Percentiles rank a stretch among this genome's conserved stretches.
These are phyloP conservation scores for Mesoligia furuncula DNA, from an alignment of 2,888 invertebrate genomes.

Conservation along the genomic window DNA sequence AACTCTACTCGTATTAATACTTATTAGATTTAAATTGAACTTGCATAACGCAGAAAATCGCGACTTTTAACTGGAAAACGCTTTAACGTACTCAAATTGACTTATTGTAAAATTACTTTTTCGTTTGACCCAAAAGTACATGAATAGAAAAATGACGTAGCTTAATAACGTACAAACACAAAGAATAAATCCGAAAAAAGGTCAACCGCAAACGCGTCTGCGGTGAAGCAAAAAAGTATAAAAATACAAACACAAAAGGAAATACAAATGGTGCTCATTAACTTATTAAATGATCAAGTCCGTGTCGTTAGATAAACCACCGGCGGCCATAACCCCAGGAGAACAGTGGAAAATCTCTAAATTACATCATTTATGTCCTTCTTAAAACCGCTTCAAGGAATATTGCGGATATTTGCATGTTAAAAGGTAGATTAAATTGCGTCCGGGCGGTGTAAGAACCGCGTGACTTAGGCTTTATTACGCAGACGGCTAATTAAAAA, in stretches of 20 bases:
- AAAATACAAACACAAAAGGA: conserved; percentile 52
- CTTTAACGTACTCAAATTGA: not conserved
- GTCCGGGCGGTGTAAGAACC: conserved; percentile 38
- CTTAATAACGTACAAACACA: not conserved
- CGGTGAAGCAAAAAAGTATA: conserved; percentile 3
- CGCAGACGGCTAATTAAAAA: conserved; percentile 17
- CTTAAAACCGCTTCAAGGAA: conserved; percentile 63
- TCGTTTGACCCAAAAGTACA: no score
- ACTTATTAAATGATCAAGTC: conserved; percentile 63
- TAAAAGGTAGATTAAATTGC: conserved; percentile 65
- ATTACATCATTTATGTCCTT: conserved; percentile 66
- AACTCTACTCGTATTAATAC: no score
- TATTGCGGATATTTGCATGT: conserved; percentile 65
- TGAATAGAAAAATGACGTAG: not conserved
- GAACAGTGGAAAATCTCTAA: conserved; percentile 57
- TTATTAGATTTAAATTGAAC: not conserved
- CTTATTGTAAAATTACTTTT: not conserved
- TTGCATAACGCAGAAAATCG: no score
- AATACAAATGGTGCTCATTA: conserved; percentile 61
- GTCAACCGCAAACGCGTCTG: not conserved
- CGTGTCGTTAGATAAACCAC: conserved; percentile 62
- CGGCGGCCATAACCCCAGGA: conserved; percentile 39
- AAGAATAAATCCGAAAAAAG: not conserved
- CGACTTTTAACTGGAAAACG: not conserved
- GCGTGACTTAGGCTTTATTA: conserved; percentile 7